phyloP scores from a whole-genome alignment of 2,113 vertebrate genomes.

The Dermatemys mawii region DNA sequence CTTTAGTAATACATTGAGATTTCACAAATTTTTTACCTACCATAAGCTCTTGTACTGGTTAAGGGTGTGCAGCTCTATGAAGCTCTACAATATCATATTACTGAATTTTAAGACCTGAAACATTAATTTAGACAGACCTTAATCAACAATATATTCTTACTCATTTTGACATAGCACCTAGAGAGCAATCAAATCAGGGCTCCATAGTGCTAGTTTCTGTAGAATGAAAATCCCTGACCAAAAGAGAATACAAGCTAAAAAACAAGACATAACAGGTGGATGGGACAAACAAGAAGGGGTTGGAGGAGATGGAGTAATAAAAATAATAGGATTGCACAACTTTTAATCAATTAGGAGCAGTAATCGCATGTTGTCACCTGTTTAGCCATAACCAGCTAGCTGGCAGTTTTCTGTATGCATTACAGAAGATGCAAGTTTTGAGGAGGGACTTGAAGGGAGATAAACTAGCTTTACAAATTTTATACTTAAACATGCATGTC shows the following conservation, averaged over 20 bases:
- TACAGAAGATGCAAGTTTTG: background rate
- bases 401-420: background rate
- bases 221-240: background rate
- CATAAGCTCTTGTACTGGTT: background rate
- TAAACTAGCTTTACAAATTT: background rate
- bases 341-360: background rate
- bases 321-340: background rate
- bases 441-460: background rate
- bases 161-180: background rate
- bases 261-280: background rate
- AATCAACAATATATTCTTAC: background rate
- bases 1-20: background rate
- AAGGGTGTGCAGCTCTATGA: rapidly evolving
- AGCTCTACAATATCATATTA: background rate
- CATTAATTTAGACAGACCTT: rapidly evolving
- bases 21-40: background rate
- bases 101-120: background rate
- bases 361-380: background rate
- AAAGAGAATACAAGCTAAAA: background rate
- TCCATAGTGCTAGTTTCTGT: background rate
- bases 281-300: background rate
- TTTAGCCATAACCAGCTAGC: background rate
- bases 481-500: background rate
- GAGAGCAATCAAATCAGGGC: background rate
- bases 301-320: background rate